Base-by-base conservation (phyloP, 1,140 invertebrate genomes). In the Oedothorax gibbosus region DNA sequence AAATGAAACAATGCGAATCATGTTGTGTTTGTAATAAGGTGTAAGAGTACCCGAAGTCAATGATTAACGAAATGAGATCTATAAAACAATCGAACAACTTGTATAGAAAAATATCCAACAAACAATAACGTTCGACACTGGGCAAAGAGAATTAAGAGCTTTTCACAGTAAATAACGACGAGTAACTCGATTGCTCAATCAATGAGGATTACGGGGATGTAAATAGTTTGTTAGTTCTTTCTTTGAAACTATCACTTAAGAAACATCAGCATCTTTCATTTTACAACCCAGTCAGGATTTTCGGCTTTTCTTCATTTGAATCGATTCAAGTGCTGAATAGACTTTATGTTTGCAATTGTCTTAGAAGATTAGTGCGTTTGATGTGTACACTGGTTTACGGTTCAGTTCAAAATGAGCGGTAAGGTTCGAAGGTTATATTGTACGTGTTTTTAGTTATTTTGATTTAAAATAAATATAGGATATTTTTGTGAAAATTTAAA, bases 111-210 rank as follows among this genome's bases (percentile, higher is more conserved):
- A 35, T 35, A 35, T 35, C 35, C 35, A 35, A 35, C 35, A 35
- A 35, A 35, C 35, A 35, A 35, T 35, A 35, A 35, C 35, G 35
- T 35, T 35, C 35, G 35, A 35, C 35, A 35, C 35, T 35, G 35
- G 35, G 35, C 35, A 35, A 35, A 35, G 35, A 35, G 35, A 35
- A 35, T 35, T 68, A 79, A 79, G 53, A 79, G 77, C 49, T 79
- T 79, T 79, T 60, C 77, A 11, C 35, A n/a, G 62, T 62, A 79
- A 79, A 79, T 68, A 66, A 51, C 54, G 54, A 71, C 20, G 53
- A 64, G 53, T 79, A 79, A 81, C 54, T 21, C 66, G 65, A 81
- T 81, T 81, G 78, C 57, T 49, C 50, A 81, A 69, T 81, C 66
- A 72, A 81, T 71, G 53, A 71, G 78, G 78, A 81, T 81, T 75